Conservation (phyloP, 2,797 vertebrate genomes). For the Taenioides sp. region DNA sequence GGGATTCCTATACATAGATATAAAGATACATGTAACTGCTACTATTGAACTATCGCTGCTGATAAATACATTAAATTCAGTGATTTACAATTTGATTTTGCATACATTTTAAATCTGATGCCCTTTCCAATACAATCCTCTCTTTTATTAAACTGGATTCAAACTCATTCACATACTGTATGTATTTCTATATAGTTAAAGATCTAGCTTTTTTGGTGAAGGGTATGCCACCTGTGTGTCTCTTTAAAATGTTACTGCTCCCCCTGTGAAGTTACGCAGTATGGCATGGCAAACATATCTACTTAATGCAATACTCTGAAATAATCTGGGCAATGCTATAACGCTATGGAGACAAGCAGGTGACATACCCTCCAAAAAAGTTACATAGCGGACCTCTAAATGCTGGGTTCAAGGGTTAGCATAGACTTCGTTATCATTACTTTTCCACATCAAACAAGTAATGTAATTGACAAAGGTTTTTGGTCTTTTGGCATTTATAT, state of each 20-base stretch:
- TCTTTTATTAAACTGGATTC: not conserved
- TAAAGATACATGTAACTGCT: not conserved
- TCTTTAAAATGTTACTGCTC: too few species aligned
- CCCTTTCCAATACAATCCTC: not conserved
- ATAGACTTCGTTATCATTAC: not conserved
- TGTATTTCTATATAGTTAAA: too few species aligned
- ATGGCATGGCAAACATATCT: not conserved
- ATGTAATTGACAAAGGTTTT: not conserved
- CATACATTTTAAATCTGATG: not conserved
- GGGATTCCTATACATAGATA: slow-evolving; percentile 1
- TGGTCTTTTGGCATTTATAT: too few species aligned
- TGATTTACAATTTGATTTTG: not conserved
- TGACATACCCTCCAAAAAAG: not conserved
- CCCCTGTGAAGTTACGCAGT: not conserved
- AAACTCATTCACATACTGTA: not conserved
- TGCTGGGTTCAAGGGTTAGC: not conserved
- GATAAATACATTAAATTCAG: not conserved
- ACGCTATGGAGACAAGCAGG: too few species aligned
- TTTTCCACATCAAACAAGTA: not conserved
- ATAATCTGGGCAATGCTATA: too few species aligned
- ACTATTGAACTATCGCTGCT: not conserved
- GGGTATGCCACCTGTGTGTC: too few species aligned
- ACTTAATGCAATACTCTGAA: not conserved
- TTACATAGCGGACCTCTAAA: not conserved
- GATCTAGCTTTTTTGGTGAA: too few species aligned